phyloP scores from a whole-genome alignment of 2,113 vertebrate genomes.

The Bubo blakistoni region DNA sequence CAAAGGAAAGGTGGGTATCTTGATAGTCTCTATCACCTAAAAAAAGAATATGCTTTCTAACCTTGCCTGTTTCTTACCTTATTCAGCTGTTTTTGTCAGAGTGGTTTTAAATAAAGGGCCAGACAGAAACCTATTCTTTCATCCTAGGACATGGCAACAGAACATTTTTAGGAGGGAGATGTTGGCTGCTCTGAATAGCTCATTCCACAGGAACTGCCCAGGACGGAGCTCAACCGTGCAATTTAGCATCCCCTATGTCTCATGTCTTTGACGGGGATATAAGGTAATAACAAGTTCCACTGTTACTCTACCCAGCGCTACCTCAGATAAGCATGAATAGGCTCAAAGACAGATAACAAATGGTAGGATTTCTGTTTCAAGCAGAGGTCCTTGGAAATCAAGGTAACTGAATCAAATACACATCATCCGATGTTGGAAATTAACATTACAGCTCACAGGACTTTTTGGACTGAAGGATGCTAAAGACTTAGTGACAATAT shows the following conservation, averaged over 20 bases:
- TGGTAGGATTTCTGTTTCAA: neutral
- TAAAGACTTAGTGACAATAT: neutral
- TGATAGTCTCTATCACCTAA: neutral
- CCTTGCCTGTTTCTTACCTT: neutral
- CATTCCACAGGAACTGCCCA: neutral
- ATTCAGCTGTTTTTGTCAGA: neutral
- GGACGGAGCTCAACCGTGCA: neutral
- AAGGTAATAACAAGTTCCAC: neutral
- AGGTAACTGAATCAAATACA: neutral
- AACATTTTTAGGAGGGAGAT: constrained; percentile 39
- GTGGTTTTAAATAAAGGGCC: neutral
- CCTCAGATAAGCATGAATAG: neutral
- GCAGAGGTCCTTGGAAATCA: neutral
- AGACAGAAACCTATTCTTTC: constrained; percentile 3
- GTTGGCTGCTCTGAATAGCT: neutral
- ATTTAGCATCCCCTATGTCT: neutral
- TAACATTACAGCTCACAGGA: neutral
- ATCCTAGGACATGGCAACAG: neutral
- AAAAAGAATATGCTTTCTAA: neutral
- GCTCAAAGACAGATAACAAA: neutral
- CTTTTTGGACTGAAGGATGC: neutral
- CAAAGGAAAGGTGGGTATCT: neutral
- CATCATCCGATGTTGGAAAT: neutral
- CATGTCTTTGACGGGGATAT: neutral
- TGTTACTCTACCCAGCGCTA: neutral